phyloP scores from a whole-genome alignment of 1,140 invertebrate species.

The Macrotrachela quadricornifera region DNA sequence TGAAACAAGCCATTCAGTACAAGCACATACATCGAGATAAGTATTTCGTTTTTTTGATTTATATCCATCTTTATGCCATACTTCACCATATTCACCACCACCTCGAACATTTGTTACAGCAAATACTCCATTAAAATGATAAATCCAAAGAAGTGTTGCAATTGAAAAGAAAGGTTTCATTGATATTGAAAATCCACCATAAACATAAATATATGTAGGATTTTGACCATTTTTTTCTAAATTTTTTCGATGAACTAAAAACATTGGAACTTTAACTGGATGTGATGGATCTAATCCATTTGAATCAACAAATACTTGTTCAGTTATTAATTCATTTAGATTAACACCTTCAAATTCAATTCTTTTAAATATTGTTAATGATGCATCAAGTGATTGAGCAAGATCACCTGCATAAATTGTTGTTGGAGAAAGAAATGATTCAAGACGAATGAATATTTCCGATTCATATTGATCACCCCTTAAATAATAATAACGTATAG shows the following conservation, averaged over 20 bases:
- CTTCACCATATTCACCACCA: conserved; percentile 83
- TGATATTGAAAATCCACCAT: conserved; percentile 86
- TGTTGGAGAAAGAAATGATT: neutral
- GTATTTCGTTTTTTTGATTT: conserved; percentile 84
- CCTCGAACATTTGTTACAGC: conserved; percentile 83
- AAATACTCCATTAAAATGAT: conserved; percentile 55
- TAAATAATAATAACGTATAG: neutral
- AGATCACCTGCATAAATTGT: neutral
- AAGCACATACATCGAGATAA: conserved; percentile 83
- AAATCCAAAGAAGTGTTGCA: conserved; percentile 60
- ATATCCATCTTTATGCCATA: conserved; percentile 79
- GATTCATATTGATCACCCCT: neutral
- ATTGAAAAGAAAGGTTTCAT: conserved; percentile 63
- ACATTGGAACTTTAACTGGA: conserved; percentile 75
- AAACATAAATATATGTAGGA: conserved; percentile 71
- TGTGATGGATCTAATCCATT: conserved; percentile 39
- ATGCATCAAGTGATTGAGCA: too few relatives aligned
- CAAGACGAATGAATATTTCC: conserved; percentile 19
- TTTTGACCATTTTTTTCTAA: conserved; percentile 41
- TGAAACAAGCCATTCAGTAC: conserved; percentile 65
- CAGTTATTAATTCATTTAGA: conserved; percentile 50
- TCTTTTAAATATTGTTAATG: conserved; percentile 39
- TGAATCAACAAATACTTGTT: conserved; percentile 76
- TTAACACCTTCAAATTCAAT: conserved; percentile 59
- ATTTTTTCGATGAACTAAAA: conserved; percentile 40